Conservation (phyloP, 1,140 invertebrate genomes). For the Drosophila melanica region DNA sequence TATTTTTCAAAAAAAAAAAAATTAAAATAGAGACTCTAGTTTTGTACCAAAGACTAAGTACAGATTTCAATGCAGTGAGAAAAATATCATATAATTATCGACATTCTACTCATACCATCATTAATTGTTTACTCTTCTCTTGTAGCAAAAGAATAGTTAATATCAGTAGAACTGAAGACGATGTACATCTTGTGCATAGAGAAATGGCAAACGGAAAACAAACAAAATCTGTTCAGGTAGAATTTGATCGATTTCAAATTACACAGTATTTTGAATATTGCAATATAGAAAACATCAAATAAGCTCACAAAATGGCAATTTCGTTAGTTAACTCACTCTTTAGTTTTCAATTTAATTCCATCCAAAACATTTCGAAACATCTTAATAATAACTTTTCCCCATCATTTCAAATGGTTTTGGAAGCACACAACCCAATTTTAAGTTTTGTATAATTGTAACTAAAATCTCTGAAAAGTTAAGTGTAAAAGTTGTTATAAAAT, state of each 20-base stretch:
- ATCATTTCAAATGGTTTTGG: background rate
- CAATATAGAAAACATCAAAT: constrained; percentile 36
- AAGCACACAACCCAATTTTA: background rate
- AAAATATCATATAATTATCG: constrained; percentile 41
- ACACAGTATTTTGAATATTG: constrained; percentile 54
- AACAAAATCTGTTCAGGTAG: constrained; percentile 89
- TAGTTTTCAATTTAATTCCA: constrained; percentile 52
- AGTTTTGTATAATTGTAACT: background rate
- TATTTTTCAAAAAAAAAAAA: no score
- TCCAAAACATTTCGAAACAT: constrained; percentile 2
- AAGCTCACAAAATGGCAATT: constrained; percentile 59
- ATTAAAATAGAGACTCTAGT: background rate
- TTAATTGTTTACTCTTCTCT: constrained; percentile 84
- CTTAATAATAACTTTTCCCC: background rate
- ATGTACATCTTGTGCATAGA: constrained; percentile 88
- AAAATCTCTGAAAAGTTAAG: no score
- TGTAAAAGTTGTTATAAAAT: no score
- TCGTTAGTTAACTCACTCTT: constrained; percentile 53
- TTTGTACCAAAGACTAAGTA: constrained; percentile 46
- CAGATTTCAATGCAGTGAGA: constrained; percentile 30
- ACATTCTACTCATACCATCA: constrained; percentile 61
- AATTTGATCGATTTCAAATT: constrained; percentile 77
- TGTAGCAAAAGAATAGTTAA: constrained; percentile 89
- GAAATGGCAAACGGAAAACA: constrained; percentile 87
- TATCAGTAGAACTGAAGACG: constrained; percentile 89